These are phyloP conservation scores for Eospalax fontanierii DNA, from an alignment of 2,797 vertebrate species.

Conservation along the genomic window DNA sequence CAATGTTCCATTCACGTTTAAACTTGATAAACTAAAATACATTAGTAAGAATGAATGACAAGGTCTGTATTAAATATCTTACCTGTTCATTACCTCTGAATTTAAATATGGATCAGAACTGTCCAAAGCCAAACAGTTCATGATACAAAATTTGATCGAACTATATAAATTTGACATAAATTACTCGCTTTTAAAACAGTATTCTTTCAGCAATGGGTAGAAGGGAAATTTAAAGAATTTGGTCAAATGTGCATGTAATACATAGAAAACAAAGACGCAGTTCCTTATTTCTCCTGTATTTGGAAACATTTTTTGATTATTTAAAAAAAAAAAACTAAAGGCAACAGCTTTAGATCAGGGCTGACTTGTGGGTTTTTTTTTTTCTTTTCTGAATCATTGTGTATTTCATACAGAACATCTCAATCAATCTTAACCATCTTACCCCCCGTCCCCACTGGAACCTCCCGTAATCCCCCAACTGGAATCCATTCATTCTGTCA, in stretches of 20 bases:
- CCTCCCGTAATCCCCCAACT: too few species aligned
- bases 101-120: neutral
- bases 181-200: constrained; percentile 7
- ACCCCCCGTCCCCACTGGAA: too few species aligned
- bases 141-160: constrained; percentile 53
- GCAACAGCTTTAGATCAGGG: neutral
- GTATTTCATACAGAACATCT: too few species aligned
- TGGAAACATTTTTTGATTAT: constrained; percentile 8
- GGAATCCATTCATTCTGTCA: too few species aligned
- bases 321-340: constrained; percentile 36
- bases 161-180: neutral
- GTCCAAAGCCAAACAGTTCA: constrained; percentile 6
- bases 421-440: too few species aligned
- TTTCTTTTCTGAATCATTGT: too few species aligned
- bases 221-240: neutral
- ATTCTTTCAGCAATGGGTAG: neutral
- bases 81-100: neutral
- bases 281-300: neutral
- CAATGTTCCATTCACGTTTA: constrained; percentile 50
- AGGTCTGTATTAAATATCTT: neutral
- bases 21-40: neutral
- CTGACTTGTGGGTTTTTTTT: neutral
- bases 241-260: neutral
- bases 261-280: neutral
- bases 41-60: constrained; percentile 4